Percentiles rank a stretch among this genome's conserved stretches.
phyloP scores from a whole-genome alignment of 2,797 vertebrate genomes.

The Poecilia gillii region DNA sequence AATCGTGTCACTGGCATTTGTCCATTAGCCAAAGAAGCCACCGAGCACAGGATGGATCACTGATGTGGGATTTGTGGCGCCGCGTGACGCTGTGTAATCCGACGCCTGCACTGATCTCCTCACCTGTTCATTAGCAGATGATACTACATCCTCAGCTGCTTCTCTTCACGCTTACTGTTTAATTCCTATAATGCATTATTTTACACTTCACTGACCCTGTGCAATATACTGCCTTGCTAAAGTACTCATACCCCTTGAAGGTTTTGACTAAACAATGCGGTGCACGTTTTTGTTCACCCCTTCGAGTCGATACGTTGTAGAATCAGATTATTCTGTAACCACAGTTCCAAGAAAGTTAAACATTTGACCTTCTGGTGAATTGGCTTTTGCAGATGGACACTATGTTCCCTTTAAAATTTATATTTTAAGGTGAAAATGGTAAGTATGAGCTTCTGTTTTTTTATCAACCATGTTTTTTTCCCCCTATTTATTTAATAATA shows the following conservation, averaged over 20 bases:
- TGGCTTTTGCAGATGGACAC: not conserved
- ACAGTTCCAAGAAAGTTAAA: not conserved
- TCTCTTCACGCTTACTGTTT: not conserved
- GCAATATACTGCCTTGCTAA: not conserved
- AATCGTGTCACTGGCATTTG: slow-evolving; percentile 55
- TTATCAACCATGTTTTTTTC: too few relatives aligned
- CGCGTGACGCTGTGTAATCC: slow-evolving; percentile 63
- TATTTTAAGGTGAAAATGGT: too few relatives aligned
- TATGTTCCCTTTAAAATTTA: too few relatives aligned
- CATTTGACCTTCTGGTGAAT: not conserved
- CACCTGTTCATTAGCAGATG: slow-evolving; percentile 54
- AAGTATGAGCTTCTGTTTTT: too few relatives aligned
- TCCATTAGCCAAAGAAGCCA: slow-evolving; percentile 52
- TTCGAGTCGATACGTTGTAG: not conserved
- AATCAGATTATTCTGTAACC: not conserved
- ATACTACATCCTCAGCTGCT: slow-evolving; percentile 6
- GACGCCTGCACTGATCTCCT: slow-evolving; percentile 36
- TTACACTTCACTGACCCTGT: not conserved
- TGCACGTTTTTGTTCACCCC: not conserved
- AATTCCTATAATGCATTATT: not conserved
- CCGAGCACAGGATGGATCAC: slow-evolving; percentile 49
- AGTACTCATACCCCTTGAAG: not conserved
- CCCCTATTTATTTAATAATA: too few relatives aligned
- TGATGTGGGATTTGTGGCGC: slow-evolving; percentile 64
- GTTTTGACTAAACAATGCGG: not conserved